Conservation (phyloP, 2,888 invertebrate species). For the Sclerodermus sp. region DNA sequence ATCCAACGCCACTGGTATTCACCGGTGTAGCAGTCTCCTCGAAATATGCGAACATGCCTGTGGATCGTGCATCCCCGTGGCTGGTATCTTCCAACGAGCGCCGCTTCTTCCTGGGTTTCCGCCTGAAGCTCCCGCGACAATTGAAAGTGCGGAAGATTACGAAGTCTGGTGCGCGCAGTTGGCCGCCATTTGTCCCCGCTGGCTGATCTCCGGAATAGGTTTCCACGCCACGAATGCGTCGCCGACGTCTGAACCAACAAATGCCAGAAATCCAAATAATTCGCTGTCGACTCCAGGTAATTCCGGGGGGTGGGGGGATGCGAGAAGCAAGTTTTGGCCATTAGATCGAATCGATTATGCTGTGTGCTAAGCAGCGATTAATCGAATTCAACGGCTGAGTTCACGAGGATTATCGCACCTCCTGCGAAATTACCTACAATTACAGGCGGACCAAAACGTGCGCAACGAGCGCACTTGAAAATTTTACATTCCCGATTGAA, state of each 20-base stretch:
- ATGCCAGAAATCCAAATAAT: background rate
- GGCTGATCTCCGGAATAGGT: background rate
- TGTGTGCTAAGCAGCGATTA: slow-evolving; percentile 23
- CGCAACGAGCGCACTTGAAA: too few species aligned
- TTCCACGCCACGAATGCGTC: background rate
- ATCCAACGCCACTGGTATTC: too few species aligned
- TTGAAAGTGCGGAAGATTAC: too few species aligned
- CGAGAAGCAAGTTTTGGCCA: slow-evolving; percentile 9
- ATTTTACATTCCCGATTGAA: too few species aligned
- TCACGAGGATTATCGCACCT: slow-evolving; percentile 28
- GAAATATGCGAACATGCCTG: too few species aligned
- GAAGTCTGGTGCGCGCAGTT: too few species aligned
- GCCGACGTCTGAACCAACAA: background rate
- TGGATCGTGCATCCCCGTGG: too few species aligned
- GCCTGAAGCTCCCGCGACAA: slow-evolving; percentile 9
- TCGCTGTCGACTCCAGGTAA: background rate
- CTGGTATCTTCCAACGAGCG: too few species aligned
- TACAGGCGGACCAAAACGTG: too few species aligned
- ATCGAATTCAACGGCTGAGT: slow-evolving; percentile 24
- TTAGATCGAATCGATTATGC: slow-evolving; percentile 25
- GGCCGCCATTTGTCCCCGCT: slow-evolving; percentile 4
- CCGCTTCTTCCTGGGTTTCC: too few species aligned
- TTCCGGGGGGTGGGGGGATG: slow-evolving; percentile 8
- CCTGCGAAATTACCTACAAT: too few species aligned
- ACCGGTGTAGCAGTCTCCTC: too few species aligned